Evolutionary conservation across 2,888 invertebrate genomes (phyloP).

Genomic region (Drosophila vallismaia): DNA sequence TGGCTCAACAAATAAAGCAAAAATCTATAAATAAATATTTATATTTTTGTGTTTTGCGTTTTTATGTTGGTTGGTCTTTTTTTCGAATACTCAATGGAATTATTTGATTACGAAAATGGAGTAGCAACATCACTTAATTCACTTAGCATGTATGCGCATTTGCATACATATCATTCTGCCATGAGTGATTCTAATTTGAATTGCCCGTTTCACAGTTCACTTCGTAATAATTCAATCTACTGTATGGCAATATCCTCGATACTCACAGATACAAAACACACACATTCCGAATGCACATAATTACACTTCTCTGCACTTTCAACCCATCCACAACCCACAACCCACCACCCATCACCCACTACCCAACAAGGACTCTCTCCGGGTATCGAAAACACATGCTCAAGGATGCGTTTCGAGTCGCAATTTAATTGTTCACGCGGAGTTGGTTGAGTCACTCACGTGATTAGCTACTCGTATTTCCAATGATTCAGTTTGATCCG

Average conservation of each 20-base stretch:
- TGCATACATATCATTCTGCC: slow-evolving; percentile 33
- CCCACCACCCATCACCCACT: no score
- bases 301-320: slow-evolving; percentile 17
- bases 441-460: slow-evolving; percentile 22
- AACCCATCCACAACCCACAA: neutral
- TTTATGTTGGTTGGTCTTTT: neutral
- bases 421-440: slow-evolving; percentile 39
- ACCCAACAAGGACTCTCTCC: slow-evolving; percentile 1
- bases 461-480: slow-evolving; percentile 34
- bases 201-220: slow-evolving; percentile 45
- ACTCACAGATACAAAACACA: slow-evolving; percentile 9
- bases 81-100: slow-evolving; percentile 12
- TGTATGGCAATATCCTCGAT: slow-evolving; percentile 14
- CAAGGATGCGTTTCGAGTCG: slow-evolving; percentile 24
- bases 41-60: slow-evolving; percentile 6
- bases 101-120: slow-evolving; percentile 36
- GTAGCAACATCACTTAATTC: slow-evolving; percentile 36
- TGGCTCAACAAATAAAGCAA: slow-evolving; percentile 40
- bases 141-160: slow-evolving; percentile 36
- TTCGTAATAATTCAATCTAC: slow-evolving; percentile 45
- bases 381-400: slow-evolving; percentile 4
- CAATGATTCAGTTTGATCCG: slow-evolving; percentile 26
- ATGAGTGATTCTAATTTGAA: slow-evolving; percentile 41
- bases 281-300: slow-evolving; percentile 31
- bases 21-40: slow-evolving; percentile 41